Evolutionary conservation across 2,797 vertebrate species (phyloP), one percentile per base, ranked within the genome.

Genomic region (Simalia tracyae): DNA sequence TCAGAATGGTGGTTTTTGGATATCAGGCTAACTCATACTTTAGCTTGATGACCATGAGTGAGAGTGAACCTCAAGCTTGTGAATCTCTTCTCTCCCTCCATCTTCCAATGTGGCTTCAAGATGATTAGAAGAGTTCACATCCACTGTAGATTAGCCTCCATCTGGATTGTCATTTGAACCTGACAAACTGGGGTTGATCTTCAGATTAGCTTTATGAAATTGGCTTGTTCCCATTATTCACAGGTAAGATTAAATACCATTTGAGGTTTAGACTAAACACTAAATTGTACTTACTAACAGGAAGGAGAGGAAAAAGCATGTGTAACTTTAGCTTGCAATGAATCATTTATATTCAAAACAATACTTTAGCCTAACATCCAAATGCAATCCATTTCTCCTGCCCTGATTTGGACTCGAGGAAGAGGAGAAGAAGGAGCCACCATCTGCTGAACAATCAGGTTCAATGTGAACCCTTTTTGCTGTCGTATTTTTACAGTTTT

Each of bases 401-500:
- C 86, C 68, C 46, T 50, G 90, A 17, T 72, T 90, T 92, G 88
- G 5, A 57, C 63, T 31, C 3, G 76, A 86, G 0, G 0, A 81
- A 6, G 5, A 54, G 84, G 8, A 36, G 11, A 26, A 87, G 76
- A 54, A 72, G 87, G 84, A 91, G 36, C 42, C 76, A 81, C 19
- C 9, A 46, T 81, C 68, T 94, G 60, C 14, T 46, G 42, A 66
- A 90, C 66, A 46, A 66, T 92, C 86, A 91, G 92, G 91, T 60
- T 90, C 63, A 26, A 92, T 56, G 91, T 84, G 50, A 26, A 36
- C 81, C 72, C 87, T 87, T 90, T 95, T 93, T 0, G 56, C 19
- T 59, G 76, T 88, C 94, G 92, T 0, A 96, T 95, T 93, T 95
- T 96, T 94, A 95, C 42, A 86, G 68, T n/a, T 84, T 96, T 95